phyloP scores from a whole-genome alignment of 2,113 vertebrate species.

The Grantiella picta region DNA sequence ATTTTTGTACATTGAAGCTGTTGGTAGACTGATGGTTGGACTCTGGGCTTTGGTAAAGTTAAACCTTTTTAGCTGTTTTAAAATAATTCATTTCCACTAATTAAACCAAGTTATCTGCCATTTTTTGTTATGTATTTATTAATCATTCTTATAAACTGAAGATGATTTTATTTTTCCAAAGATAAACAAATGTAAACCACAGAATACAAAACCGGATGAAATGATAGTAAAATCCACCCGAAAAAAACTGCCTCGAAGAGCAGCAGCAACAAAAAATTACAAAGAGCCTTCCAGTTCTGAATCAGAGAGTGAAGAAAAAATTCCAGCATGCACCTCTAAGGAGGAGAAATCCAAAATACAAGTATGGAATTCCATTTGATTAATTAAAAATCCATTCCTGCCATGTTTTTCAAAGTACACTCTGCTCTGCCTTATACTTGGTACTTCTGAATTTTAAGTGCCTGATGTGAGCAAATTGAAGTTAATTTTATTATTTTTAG shows the following conservation, averaged over 20 bases:
- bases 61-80: not conserved
- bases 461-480: not conserved
- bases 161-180: constrained; percentile 46
- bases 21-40: not conserved
- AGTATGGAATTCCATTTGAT: constrained; percentile 12
- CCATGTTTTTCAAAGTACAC: not conserved
- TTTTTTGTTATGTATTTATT: not conserved
- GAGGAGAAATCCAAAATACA: constrained; percentile 24
- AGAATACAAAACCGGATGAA: not conserved
- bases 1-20: not conserved
- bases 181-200: not conserved
- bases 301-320: constrained; percentile 54
- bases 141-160: not conserved
- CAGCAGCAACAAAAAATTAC: constrained; percentile 78
- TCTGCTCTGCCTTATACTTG: not conserved
- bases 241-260: constrained; percentile 74
- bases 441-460: not conserved
- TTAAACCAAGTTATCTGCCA: not conserved
- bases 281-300: constrained; percentile 81
- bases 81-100: not conserved
- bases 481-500: not conserved
- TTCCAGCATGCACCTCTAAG: not conserved
- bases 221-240: not conserved
- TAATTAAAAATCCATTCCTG: not conserved
- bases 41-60: not conserved